These are phyloP conservation scores for Laterallus jamaicensis DNA, from an alignment of 2,113 vertebrate genomes.

Conservation along the genomic window DNA sequence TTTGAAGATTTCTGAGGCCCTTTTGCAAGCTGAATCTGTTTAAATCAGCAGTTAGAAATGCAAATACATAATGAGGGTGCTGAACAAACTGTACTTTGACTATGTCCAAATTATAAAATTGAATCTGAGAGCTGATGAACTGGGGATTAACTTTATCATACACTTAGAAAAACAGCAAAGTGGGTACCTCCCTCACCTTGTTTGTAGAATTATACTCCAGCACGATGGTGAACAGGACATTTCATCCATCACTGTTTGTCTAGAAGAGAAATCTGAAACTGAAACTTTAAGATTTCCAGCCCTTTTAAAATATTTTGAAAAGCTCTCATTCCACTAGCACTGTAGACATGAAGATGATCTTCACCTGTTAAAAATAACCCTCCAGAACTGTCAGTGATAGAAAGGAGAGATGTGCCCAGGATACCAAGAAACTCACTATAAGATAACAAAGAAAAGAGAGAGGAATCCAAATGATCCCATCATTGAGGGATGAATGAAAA, in stretches of 20 bases:
- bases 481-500: not conserved
- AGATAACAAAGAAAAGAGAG: not conserved
- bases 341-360: not conserved
- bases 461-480: not conserved
- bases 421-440: not conserved
- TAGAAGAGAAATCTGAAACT: not conserved
- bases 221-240: not conserved
- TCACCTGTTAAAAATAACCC: not conserved
- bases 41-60: slow-evolving; percentile 11
- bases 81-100: not conserved
- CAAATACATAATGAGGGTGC: not conserved
- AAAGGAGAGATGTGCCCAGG: not conserved
- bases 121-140: not conserved
- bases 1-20: slow-evolving; percentile 38
- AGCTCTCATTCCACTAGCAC: not conserved
- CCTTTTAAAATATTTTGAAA: not conserved
- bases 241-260: not conserved
- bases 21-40: not conserved
- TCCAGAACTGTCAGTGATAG: not conserved
- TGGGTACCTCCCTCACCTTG: not conserved
- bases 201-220: not conserved
- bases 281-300: not conserved
- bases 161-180: not conserved
- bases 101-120: not conserved
- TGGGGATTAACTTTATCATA: not conserved